Percentiles rank a stretch among this genome's conserved stretches.
These are phyloP conservation scores for Phengaris arion DNA, from an alignment of 2,888 invertebrate species.

Conservation along the genomic window DNA sequence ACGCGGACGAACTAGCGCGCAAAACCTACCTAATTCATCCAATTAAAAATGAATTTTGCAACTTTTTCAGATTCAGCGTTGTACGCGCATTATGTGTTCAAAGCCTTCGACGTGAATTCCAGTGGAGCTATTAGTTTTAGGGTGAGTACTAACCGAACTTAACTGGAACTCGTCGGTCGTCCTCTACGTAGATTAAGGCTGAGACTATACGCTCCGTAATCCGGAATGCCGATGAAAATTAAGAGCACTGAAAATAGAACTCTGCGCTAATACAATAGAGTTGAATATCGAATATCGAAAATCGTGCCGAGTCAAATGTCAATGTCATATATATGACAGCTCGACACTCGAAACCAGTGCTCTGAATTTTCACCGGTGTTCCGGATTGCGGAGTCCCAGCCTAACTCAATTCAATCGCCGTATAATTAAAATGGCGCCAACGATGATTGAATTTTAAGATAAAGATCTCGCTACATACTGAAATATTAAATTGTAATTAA, in stretches of 20 bases:
- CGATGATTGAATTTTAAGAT: not conserved
- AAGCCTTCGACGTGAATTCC: slow-evolving; percentile 98
- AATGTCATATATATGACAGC: too few species aligned
- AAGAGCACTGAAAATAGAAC: too few species aligned
- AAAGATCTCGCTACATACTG: not conserved
- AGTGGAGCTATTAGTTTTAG: slow-evolving; percentile 98
- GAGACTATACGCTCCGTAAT: too few species aligned
- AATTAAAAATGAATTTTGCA: not conserved
- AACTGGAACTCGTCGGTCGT: not conserved
- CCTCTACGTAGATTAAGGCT: not conserved
- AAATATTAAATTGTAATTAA: not conserved
- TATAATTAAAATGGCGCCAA: not conserved
- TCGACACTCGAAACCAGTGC: too few species aligned
- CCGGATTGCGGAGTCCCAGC: too few species aligned
- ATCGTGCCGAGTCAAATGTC: too few species aligned
- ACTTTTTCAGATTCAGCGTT: slow-evolving; percentile 90
- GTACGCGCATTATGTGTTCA: slow-evolving; percentile 99
- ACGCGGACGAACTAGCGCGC: too few species aligned
- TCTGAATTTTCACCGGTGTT: too few species aligned
- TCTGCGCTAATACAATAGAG: too few species aligned
- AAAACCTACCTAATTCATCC: too few species aligned
- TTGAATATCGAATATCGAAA: too few species aligned
- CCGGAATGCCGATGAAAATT: too few species aligned
- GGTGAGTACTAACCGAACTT: slow-evolving; percentile 83
- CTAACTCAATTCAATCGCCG: not conserved